Base-by-base conservation (phyloP, 2,113 vertebrate genomes). In the Microtus pennsylvanicus region DNA sequence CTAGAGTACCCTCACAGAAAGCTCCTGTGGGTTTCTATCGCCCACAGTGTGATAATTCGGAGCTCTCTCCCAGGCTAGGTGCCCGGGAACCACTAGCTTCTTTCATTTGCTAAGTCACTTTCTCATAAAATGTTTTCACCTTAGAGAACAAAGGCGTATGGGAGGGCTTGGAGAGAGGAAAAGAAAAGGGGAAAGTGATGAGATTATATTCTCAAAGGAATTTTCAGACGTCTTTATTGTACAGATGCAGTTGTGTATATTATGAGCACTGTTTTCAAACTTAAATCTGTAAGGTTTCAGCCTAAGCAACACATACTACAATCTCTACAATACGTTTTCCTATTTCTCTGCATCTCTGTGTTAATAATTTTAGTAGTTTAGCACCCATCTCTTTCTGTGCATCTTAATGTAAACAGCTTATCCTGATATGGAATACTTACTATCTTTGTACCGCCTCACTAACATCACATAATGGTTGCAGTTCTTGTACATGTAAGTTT, bases 281-380 rank as follows among this genome's bases (percentile, higher is more conserved):
- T 80, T 78, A 93, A 95, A 91, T 89, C 67, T 45, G 69, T 7
- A 22, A 6, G 58, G 47, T 92, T 96, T 95, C 88, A 85, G 61
- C 77, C 9, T 83, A 69, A 94, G 75, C 92, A 3, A 3, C 45
- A 93, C 74, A 28, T 95, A 89, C 76, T 77, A 5, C 33, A 76
- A 70, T 87, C 24, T 77, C 76, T 83, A 58, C 16, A 70, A 14
- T 81, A 72, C 9, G 85, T 86, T 0, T 91, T 94, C 80, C 28
- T 61, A 28, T 58, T 94, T 96, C 35, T 94, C 35, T 42, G 16
- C 72, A 83, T 91, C 90, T 94, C 22, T 92, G 28, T 90, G 24
- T 94, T 93, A 93, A 80, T 70, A 74, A 91, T 90, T 93, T 90
- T 65, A 72, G 82, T 92, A 52, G 61, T 67, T 92, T 52, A 74